phyloP scores from a whole-genome alignment of 2,888 invertebrate genomes.

The Tipula lateralis region DNA sequence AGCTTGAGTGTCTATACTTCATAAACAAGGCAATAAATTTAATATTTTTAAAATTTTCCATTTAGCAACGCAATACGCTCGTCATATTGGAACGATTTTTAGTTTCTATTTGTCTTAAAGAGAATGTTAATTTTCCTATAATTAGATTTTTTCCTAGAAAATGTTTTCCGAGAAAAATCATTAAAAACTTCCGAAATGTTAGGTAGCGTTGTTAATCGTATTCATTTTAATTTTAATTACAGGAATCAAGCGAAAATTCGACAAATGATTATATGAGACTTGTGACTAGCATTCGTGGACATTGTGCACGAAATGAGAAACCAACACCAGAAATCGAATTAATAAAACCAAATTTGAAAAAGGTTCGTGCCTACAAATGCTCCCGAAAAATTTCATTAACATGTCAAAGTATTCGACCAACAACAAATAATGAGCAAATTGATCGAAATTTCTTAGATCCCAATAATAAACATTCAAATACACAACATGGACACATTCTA shows the following conservation, averaged over 20 bases:
- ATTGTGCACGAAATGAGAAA: slow-evolving; percentile 58
- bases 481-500: not conserved
- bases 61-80: not conserved
- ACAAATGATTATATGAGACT: slow-evolving; percentile 48
- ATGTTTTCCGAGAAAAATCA: too few relatives aligned
- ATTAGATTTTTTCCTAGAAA: too few relatives aligned
- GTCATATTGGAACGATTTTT: too few relatives aligned
- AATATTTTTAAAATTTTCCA: not conserved
- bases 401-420: slow-evolving; percentile 55
- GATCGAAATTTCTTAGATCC: slow-evolving; percentile 39
- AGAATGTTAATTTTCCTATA: too few relatives aligned
- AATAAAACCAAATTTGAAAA: slow-evolving; percentile 33
- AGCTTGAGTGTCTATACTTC: too few relatives aligned
- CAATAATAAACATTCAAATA: slow-evolving; percentile 37
- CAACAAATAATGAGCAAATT: slow-evolving; percentile 46
- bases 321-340: slow-evolving; percentile 43
- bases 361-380: slow-evolving; percentile 39
- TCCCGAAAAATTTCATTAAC: slow-evolving; percentile 68
- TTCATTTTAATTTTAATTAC: slow-evolving; percentile 13
- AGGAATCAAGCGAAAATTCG: slow-evolving; percentile 41
- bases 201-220: not conserved
- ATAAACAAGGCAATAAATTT: too few relatives aligned
- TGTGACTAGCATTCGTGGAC: slow-evolving; percentile 56
- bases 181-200: not conserved
- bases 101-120: too few relatives aligned